Evolutionary conservation across 2,113 vertebrate species (phyloP).

Genomic region (Antennarius striatus): DNA sequence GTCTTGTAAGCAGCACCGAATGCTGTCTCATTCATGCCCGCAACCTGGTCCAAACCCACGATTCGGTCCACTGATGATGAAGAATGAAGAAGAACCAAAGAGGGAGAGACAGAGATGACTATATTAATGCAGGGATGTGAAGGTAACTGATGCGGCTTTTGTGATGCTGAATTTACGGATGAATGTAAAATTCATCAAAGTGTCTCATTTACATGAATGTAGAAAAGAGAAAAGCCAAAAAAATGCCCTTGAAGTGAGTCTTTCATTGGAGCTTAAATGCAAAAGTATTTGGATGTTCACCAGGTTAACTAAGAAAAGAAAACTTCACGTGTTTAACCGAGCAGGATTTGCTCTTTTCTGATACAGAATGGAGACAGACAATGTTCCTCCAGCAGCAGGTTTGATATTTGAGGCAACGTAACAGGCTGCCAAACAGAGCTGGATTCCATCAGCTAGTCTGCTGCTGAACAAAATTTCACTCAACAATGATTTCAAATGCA

Average conservation of each 20-base stretch:
- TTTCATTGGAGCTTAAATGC: slow-evolving; percentile 4
- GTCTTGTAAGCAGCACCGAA: slow-evolving; percentile 96
- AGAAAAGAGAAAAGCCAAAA: slow-evolving; percentile 33
- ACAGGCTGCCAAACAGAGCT: background rate
- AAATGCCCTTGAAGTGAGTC: background rate
- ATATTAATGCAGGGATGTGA: background rate
- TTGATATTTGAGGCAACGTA: background rate
- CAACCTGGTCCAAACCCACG: slow-evolving; percentile 97
- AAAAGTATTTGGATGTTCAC: background rate
- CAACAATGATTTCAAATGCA: too few species aligned
- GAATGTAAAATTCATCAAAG: background rate
- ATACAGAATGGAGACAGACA: slow-evolving; percentile 33
- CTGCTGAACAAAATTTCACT: too few species aligned
- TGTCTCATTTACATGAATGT: background rate
- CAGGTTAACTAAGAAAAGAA: slow-evolving; percentile 8
- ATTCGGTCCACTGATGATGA: slow-evolving; percentile 90
- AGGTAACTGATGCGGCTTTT: background rate
- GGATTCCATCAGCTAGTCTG: background rate
- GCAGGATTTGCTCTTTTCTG: slow-evolving; percentile 28
- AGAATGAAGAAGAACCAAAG: background rate
- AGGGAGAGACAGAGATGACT: background rate
- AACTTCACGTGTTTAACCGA: background rate
- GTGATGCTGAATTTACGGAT: background rate
- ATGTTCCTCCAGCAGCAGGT: slow-evolving; percentile 5
- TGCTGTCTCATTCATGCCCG: slow-evolving; percentile 94